These are phyloP conservation scores for Bathynomus jamesi DNA, from an alignment of 1,140 invertebrate species.

Conservation along the genomic window DNA sequence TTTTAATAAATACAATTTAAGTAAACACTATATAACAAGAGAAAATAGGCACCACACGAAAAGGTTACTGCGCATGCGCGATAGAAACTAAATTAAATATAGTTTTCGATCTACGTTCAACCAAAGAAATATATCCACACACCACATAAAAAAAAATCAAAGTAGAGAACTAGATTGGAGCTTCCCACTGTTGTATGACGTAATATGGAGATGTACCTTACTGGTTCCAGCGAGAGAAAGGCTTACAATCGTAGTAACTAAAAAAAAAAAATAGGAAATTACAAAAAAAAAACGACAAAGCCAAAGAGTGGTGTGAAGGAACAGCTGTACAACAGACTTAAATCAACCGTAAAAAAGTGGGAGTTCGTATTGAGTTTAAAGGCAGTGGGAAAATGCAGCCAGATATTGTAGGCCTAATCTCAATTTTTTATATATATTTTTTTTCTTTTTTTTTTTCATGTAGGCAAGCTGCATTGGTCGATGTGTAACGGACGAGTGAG, in stretches of 20 bases:
- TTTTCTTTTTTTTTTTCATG: background rate
- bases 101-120: too few species aligned
- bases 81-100: too few species aligned
- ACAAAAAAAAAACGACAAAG: background rate
- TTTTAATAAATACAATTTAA: too few species aligned
- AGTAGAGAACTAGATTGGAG: too few species aligned
- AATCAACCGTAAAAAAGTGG: background rate
- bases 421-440: conserved; percentile 1
- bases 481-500: background rate
- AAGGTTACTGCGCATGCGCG: too few species aligned
- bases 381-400: background rate
- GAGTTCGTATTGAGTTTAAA: conserved; percentile 1
- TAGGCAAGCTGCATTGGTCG: background rate
- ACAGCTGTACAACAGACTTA: background rate
- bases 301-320: background rate
- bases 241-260: background rate
- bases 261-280: background rate
- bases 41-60: too few species aligned
- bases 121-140: too few species aligned
- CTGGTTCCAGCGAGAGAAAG: background rate
- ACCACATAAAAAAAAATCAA: too few species aligned
- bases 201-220: conserved; percentile 1
- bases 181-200: too few species aligned
- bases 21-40: too few species aligned
- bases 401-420: conserved; percentile 1